Conservation (phyloP, 2,888 invertebrate species). For the Sipha maydis region DNA sequence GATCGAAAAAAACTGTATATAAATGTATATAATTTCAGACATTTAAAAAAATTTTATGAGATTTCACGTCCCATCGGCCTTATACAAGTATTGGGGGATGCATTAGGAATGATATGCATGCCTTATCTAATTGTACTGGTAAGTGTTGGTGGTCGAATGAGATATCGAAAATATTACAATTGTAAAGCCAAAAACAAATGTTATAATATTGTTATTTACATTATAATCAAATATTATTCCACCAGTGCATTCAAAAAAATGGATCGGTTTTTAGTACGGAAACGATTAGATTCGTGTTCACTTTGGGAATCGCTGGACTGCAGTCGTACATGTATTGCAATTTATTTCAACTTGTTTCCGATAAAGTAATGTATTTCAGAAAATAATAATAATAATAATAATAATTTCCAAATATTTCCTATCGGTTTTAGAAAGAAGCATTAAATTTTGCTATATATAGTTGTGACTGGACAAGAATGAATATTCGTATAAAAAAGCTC, state of each 20-base stretch:
- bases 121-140: constrained; percentile 44
- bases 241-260: not conserved
- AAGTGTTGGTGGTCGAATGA: not conserved
- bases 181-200: not conserved
- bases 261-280: not conserved
- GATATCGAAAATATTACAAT: not conserved
- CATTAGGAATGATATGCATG: constrained; percentile 37
- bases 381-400: not conserved
- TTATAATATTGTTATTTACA: not conserved
- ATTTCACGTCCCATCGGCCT: not conserved
- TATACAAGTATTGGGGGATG: not conserved
- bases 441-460: constrained; percentile 17
- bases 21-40: not conserved
- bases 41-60: not conserved
- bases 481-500: constrained; percentile 25
- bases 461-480: constrained; percentile 11
- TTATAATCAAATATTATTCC: not conserved
- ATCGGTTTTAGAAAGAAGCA: constrained; percentile 19
- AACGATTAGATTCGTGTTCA: not conserved
- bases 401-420: not conserved
- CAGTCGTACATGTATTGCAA: constrained; percentile 18
- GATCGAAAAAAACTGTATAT: not conserved
- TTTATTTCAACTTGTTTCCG: constrained; percentile 21
- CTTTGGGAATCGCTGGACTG: not conserved
- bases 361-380: not conserved